Percentiles rank a stretch among this genome's conserved stretches.
These are phyloP conservation scores for Aphelenchoides fujianensis DNA, from an alignment of 1,140 invertebrate genomes.

Conservation along the genomic window DNA sequence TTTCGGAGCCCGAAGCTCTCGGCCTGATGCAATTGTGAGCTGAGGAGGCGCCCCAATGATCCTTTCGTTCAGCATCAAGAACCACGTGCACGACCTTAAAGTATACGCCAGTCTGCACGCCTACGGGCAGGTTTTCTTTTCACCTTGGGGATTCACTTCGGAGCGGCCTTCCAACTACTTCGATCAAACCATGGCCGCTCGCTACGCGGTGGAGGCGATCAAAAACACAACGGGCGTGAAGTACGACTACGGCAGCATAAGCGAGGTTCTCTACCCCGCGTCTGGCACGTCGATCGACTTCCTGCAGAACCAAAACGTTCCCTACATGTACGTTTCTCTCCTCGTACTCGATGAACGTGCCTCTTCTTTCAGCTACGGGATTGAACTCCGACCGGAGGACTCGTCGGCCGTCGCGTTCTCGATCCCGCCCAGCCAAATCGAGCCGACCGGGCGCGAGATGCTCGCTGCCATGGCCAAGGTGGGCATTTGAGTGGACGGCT, in stretches of 20 bases:
- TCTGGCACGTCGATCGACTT: constrained; percentile 59
- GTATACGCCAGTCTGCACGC: constrained; percentile 55
- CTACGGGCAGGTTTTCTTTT: constrained; percentile 63
- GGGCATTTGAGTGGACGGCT: too few species aligned
- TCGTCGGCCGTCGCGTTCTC: constrained; percentile 46
- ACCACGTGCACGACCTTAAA: constrained; percentile 50
- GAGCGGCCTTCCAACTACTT: constrained; percentile 49
- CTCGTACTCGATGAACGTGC: too few species aligned
- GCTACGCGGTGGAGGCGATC: constrained; percentile 55
- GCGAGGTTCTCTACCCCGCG: constrained; percentile 53
- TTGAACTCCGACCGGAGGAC: constrained; percentile 56
- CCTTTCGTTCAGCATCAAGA: too few species aligned
- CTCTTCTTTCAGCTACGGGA: constrained; percentile 53
- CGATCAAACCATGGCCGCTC: constrained; percentile 53
- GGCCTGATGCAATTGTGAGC: constrained; percentile 50
- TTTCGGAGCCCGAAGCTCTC: constrained; percentile 53
- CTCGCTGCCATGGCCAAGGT: constrained; percentile 19
- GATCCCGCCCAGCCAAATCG: constrained; percentile 32
- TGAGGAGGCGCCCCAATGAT: too few species aligned
- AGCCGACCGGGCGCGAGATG: constrained; percentile 38
- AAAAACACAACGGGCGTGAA: constrained; percentile 49
- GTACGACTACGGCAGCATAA: constrained; percentile 56
- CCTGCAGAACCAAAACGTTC: constrained; percentile 54
- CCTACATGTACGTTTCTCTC: too few species aligned
- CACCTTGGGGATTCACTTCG: constrained; percentile 65